Evolutionary conservation across 2,113 vertebrate species (phyloP).

Genomic region (Mystacornis crossleyi): DNA sequence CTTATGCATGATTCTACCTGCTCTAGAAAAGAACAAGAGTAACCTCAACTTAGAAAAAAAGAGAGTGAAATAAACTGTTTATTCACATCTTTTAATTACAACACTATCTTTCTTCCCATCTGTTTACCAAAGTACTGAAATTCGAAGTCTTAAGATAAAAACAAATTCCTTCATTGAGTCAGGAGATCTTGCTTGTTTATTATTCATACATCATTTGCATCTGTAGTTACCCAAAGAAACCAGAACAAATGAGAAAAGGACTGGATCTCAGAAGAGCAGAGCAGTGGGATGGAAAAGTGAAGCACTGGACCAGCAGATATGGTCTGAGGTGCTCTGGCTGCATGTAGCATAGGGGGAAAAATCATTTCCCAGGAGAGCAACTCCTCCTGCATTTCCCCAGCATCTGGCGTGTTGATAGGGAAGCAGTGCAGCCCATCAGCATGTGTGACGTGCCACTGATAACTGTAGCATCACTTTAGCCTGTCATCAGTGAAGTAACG

Average conservation of each 20-base stretch:
- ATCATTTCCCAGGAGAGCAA: neutral
- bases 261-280: neutral
- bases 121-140: neutral
- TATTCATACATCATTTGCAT: neutral
- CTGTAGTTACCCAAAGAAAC: neutral
- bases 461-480: neutral
- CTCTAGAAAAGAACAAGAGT: neutral
- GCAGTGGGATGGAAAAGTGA: neutral
- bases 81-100: neutral
- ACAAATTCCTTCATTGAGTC: neutral
- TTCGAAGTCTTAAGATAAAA: neutral
- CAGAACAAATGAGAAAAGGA: neutral
- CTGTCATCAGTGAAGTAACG: neutral
- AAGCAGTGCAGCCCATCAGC: neutral
- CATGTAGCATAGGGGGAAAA: neutral
- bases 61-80: neutral
- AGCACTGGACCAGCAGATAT: neutral
- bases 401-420: neutral
- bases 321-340: neutral
- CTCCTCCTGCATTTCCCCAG: neutral
- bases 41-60: neutral
- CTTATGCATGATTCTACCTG: neutral
- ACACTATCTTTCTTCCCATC: neutral
- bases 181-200: neutral
- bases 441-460: neutral